These are phyloP conservation scores for Hirudo medicinalis DNA, from an alignment of 1,140 invertebrate genomes.

Conservation along the genomic window DNA sequence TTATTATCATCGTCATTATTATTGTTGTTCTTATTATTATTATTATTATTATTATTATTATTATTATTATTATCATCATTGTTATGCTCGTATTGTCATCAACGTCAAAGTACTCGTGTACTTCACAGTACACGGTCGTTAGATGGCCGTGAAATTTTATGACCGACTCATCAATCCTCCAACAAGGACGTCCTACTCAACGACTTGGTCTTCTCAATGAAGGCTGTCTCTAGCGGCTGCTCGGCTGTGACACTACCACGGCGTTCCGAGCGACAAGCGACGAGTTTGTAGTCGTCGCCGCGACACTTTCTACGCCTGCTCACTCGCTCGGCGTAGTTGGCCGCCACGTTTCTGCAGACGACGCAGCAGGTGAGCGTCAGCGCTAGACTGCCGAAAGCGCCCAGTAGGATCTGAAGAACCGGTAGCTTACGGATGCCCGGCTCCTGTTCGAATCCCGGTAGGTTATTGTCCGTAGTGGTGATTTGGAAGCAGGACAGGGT, in stretches of 20 bases:
- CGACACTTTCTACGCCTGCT: background rate
- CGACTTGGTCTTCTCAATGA: background rate
- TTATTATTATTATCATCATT: no score
- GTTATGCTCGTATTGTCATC: no score
- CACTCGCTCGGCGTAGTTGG: background rate
- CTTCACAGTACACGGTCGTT: no score
- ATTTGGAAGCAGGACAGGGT: background rate
- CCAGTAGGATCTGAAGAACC: background rate
- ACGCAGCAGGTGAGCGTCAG: background rate
- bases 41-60: no score
- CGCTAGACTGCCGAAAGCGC: background rate
- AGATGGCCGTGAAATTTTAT: no score
- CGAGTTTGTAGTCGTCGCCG: conserved; percentile 1
- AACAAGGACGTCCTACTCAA: background rate
- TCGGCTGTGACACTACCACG: background rate
- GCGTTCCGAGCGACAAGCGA: conserved; percentile 2
- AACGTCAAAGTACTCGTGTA: no score
- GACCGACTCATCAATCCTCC: no score
- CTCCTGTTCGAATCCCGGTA: background rate
- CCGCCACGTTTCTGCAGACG: background rate
- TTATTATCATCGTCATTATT: no score
- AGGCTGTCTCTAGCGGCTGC: background rate
- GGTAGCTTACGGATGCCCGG: conserved; percentile 3
- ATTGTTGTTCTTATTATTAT: no score
- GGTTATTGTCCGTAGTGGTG: background rate